A percentile compares a stretch with the other conserved stretches of the same genome.
phyloP scores from a whole-genome alignment of 2,888 invertebrate species.

The Drosophila testacea region DNA sequence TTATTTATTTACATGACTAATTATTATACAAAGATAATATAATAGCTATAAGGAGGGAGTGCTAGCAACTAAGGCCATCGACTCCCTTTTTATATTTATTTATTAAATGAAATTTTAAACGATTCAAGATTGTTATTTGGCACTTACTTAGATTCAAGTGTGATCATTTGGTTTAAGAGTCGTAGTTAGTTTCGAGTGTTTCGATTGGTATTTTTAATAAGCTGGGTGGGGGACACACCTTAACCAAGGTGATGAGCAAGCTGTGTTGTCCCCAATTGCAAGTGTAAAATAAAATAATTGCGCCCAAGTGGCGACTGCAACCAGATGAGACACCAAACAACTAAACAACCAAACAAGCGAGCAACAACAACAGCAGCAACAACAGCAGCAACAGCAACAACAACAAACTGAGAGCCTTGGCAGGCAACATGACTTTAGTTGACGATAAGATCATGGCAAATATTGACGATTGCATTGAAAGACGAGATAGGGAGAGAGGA shows the following conservation, averaged over 20 bases:
- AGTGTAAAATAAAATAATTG: constrained; percentile 78
- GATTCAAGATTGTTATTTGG: not conserved
- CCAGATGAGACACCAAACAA: constrained; percentile 35
- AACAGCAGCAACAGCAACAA: constrained; percentile 11
- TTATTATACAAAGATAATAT: no score
- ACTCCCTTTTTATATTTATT: not conserved
- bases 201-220: not conserved
- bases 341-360: constrained; percentile 16
- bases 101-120: not conserved
- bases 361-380: constrained; percentile 5
- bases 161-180: not conserved
- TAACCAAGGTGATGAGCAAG: constrained; percentile 49
- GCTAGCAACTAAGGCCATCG: no score
- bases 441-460: constrained; percentile 81
- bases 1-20: no score
- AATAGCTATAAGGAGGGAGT: no score
- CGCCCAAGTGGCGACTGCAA: constrained; percentile 64
- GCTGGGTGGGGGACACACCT: constrained; percentile 39
- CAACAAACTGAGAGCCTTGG: constrained; percentile 58
- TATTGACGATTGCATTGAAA: constrained; percentile 66
- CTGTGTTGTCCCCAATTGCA: constrained; percentile 62
- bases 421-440: constrained; percentile 76
- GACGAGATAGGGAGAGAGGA: constrained; percentile 9
- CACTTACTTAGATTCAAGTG: not conserved
- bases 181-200: not conserved